A percentile compares a stretch with the other conserved stretches of the same genome.
These are phyloP conservation scores for Spinus olivaceus DNA, from an alignment of 2,797 vertebrate species.

Conservation along the genomic window DNA sequence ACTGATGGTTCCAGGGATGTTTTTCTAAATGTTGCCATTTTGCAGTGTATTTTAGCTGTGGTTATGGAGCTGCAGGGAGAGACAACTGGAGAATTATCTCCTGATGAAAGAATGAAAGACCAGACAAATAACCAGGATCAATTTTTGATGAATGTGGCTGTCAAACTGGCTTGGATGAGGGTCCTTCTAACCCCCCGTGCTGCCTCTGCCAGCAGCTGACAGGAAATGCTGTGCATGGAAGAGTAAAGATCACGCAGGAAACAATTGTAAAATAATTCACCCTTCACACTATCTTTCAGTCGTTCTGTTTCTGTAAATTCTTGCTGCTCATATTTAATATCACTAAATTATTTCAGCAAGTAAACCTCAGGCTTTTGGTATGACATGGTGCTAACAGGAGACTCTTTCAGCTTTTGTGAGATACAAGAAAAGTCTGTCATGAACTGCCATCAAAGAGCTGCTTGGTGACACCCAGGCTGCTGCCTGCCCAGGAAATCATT, in stretches of 20 bases:
- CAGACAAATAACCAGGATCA: not conserved
- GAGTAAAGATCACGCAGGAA: not conserved
- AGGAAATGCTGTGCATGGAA: not conserved
- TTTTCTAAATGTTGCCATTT: not conserved
- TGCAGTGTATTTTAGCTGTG: not conserved
- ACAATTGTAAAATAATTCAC: not conserved
- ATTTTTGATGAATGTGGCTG: not conserved
- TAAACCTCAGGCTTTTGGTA: not conserved
- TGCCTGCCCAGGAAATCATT: rapidly evolving
- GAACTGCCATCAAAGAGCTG: not conserved
- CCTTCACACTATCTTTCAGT: not conserved
- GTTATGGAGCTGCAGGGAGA: not conserved
- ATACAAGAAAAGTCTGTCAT: not conserved
- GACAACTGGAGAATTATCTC: not conserved
- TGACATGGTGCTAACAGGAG: constrained; percentile 5
- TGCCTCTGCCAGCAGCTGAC: not conserved
- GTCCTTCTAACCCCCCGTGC: not conserved
- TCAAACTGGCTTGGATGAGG: not conserved
- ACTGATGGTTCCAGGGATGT: not conserved
- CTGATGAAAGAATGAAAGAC: not conserved
- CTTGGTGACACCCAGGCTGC: not conserved
- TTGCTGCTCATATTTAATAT: not conserved
- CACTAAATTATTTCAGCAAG: not conserved
- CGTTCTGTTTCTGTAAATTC: not conserved
- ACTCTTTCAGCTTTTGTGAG: not conserved